A percentile compares a stretch with the other conserved stretches of the same genome.
These are phyloP conservation scores for Argyresthia goedartella DNA, from an alignment of 2,888 invertebrate species.

Conservation along the genomic window DNA sequence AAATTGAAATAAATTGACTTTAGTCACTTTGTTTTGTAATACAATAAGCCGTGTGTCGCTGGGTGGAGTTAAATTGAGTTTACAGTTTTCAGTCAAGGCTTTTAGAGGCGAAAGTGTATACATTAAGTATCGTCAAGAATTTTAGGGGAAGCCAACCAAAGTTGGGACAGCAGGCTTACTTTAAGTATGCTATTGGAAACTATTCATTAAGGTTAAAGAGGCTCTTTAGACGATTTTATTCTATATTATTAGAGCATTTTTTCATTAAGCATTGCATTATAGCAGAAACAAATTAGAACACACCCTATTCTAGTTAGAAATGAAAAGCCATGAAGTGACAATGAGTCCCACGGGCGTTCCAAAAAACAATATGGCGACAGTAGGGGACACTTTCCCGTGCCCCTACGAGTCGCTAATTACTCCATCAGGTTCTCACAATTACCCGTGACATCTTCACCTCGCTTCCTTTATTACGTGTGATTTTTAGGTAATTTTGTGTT, in stretches of 20 bases:
- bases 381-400: constrained; percentile 55
- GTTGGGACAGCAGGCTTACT: background rate
- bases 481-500: background rate
- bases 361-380: constrained; percentile 28
- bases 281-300: background rate
- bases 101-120: too few species aligned
- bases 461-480: constrained; percentile 10
- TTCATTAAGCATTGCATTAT: background rate
- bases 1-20: constrained; percentile 69
- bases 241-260: background rate
- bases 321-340: constrained; percentile 28
- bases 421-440: constrained; percentile 66
- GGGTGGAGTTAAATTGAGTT: background rate
- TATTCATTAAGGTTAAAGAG: too few species aligned
- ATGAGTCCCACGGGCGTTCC: constrained; percentile 40
- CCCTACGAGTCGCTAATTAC: constrained; percentile 62
- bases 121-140: too few species aligned
- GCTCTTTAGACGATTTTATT: too few species aligned
- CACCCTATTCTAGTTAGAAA: constrained; percentile 31
- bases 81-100: too few species aligned
- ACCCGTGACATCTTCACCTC: constrained; percentile 30
- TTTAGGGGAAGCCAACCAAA: background rate
- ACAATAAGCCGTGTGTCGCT: constrained; percentile 20
- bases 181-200: too few species aligned
- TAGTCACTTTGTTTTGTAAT: constrained; percentile 42